These are phyloP conservation scores for Polyodon spathula DNA, from an alignment of 2,113 vertebrate species.

Conservation along the genomic window DNA sequence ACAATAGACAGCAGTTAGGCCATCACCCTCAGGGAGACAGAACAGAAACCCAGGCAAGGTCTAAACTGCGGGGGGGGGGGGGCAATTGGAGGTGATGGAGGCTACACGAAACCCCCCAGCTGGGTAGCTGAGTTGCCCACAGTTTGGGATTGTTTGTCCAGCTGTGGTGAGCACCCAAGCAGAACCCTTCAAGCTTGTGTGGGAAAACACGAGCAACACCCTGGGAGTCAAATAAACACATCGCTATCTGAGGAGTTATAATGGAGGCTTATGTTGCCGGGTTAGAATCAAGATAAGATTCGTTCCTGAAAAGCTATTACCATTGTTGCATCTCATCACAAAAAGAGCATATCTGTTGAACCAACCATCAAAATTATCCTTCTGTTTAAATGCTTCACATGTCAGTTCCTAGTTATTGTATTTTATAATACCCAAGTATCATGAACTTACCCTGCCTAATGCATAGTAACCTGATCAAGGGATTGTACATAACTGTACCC, in stretches of 20 bases:
- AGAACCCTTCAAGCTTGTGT: constrained; percentile 1
- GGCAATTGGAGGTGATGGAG: not conserved
- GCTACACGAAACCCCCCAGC: not conserved
- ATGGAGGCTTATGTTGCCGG: not conserved
- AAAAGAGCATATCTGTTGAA: too few species aligned
- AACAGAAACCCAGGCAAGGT: constrained; percentile 14
- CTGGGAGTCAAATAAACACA: not conserved
- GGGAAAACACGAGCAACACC: not conserved
- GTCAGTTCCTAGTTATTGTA: too few species aligned
- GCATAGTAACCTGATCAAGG: too few species aligned
- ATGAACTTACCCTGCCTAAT: too few species aligned
- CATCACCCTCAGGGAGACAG: too few species aligned
- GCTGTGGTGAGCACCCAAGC: constrained; percentile 3
- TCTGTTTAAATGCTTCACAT: too few species aligned
- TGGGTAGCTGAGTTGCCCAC: not conserved
- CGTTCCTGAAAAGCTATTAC: too few species aligned
- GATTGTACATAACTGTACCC: too few species aligned
- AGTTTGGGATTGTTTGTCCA: not conserved
- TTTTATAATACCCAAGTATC: too few species aligned
- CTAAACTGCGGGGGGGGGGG: constrained; percentile 18
- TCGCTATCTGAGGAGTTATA: not conserved
- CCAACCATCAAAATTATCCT: too few species aligned
- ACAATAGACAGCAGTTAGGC: too few species aligned
- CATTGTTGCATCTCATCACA: not conserved
- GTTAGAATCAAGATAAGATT: not conserved